phyloP scores from a whole-genome alignment of 2,113 vertebrate species.

The Glaucomys volans region DNA sequence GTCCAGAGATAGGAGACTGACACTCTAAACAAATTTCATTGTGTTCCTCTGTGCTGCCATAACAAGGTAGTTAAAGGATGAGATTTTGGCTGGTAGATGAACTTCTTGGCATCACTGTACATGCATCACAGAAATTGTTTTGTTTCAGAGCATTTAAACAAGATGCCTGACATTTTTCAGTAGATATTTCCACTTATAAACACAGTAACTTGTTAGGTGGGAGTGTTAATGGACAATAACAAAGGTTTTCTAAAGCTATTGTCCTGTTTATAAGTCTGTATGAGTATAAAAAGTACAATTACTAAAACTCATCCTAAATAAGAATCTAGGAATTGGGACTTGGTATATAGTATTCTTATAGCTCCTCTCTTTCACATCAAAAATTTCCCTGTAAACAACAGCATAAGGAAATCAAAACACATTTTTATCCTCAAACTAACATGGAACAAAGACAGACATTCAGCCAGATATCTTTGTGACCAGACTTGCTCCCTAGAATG shows the following conservation, averaged over 20 bases:
- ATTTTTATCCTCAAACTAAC: not conserved
- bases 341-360: not conserved
- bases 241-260: not conserved
- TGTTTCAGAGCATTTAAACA: constrained; percentile 69
- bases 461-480: not conserved
- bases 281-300: constrained; percentile 21
- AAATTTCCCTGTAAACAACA: not conserved
- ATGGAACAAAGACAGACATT: not conserved
- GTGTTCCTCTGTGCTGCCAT: constrained; percentile 66
- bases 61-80: constrained; percentile 68
- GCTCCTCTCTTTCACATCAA: not conserved
- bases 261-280: not conserved
- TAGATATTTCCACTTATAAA: constrained; percentile 60
- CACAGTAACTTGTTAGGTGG: not conserved
- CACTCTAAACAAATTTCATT: constrained; percentile 70
- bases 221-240: constrained; percentile 3
- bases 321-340: not conserved
- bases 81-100: constrained; percentile 67
- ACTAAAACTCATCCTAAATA: constrained; percentile 13
- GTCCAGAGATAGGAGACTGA: constrained; percentile 62
- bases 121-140: constrained; percentile 65
- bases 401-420: not conserved
- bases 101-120: constrained; percentile 60
- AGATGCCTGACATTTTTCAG: constrained; percentile 61
- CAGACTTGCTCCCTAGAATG: not conserved